phyloP scores from a whole-genome alignment of 2,797 vertebrate genomes.

The Margarornis squamiger region DNA sequence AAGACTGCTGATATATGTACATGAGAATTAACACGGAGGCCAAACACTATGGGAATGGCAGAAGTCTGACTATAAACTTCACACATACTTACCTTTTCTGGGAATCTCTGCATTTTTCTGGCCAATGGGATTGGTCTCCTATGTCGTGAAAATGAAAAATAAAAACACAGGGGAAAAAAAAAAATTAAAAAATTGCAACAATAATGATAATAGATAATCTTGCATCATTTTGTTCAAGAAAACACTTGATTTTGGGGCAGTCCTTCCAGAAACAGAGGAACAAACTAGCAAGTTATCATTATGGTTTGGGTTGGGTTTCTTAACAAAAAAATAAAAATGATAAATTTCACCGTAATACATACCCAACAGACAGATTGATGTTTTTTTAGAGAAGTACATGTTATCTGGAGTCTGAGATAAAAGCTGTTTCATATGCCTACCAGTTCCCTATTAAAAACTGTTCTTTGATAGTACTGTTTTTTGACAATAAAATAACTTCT shows the following conservation, averaged over 20 bases:
- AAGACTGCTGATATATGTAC: background rate
- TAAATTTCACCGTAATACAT: background rate
- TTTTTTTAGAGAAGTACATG: background rate
- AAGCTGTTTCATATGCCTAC: background rate
- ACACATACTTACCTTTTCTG: constrained; percentile 54
- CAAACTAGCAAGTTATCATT: background rate
- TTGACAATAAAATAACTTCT: background rate
- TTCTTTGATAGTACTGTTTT: background rate
- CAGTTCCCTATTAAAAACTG: background rate
- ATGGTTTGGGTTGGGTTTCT: background rate
- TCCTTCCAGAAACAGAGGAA: background rate
- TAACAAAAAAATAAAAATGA: background rate
- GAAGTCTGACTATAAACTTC: background rate
- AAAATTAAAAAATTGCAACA: background rate
- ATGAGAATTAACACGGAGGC: background rate
- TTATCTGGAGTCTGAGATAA: background rate
- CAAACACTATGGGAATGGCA: background rate
- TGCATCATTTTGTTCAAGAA: background rate
- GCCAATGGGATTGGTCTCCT: background rate
- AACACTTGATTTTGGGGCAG: background rate
- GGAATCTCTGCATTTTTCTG: background rate
- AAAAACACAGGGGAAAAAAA: background rate
- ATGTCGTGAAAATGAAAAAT: background rate
- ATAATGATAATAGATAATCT: background rate
- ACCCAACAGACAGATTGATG: background rate